Conservation (phyloP, 2,797 vertebrate genomes). For the Halcyon chelicuti region DNA sequence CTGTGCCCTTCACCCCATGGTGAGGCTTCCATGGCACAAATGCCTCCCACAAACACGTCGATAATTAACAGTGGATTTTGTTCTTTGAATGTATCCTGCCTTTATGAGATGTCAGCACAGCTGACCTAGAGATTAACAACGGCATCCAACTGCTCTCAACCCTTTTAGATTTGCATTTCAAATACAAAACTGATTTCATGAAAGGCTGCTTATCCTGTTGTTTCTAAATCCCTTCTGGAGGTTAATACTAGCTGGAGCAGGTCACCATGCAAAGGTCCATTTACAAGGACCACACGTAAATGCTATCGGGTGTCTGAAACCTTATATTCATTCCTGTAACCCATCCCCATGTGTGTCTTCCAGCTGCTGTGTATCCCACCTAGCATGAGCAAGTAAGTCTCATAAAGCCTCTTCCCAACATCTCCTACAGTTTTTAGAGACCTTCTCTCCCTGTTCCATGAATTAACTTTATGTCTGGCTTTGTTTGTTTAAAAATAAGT, state of each 20-base stretch:
- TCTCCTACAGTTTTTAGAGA: neutral
- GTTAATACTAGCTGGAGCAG: neutral
- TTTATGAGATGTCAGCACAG: neutral
- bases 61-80: conserved; percentile 18
- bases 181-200: neutral
- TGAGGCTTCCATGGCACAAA: neutral
- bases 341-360: neutral
- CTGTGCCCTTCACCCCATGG: neutral
- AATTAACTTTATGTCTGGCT: neutral
- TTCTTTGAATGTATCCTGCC: neutral
- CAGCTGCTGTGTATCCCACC: neutral
- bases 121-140: conserved; percentile 11
- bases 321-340: neutral
- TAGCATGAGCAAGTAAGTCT: neutral
- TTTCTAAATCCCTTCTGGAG: conserved; percentile 17
- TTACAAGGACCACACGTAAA: neutral
- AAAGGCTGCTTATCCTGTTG: neutral
- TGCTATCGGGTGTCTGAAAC: neutral
- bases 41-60: neutral
- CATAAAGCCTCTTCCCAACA: neutral
- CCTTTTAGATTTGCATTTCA: neutral
- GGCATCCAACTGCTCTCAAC: neutral
- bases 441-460: neutral
- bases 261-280: neutral
- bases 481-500: conserved; percentile 33